Percentiles rank a stretch among this genome's conserved stretches.
Conservation (phyloP, 2,888 invertebrate species). For the Spilosoma lubricipeda region DNA sequence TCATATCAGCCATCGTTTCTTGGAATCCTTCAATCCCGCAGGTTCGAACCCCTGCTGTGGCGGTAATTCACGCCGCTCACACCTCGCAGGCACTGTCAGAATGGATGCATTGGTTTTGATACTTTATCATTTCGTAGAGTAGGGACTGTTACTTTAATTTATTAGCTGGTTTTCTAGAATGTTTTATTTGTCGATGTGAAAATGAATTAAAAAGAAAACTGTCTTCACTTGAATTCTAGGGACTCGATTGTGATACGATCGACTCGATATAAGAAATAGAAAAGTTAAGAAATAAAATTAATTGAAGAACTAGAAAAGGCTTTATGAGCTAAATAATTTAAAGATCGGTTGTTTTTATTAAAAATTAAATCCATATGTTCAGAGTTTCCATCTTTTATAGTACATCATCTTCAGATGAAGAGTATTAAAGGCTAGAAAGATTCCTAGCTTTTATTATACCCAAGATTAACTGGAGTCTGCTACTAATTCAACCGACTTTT, state of each 20-base stretch:
- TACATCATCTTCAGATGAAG: no score
- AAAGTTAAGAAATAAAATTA: no score
- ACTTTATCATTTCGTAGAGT: constrained; percentile 21
- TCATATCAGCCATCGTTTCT: constrained; percentile 58
- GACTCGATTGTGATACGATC: background rate
- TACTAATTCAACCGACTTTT: no score
- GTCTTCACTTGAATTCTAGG: background rate
- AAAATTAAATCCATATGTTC: no score
- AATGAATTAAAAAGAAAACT: background rate
- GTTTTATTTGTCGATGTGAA: background rate
- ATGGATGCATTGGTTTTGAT: constrained; percentile 29
- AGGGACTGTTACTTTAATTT: background rate
- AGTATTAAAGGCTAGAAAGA: no score
- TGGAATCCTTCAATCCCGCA: constrained; percentile 48
- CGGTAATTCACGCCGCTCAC: constrained; percentile 82
- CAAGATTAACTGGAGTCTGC: no score
- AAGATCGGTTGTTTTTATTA: no score
- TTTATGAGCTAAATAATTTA: no score
- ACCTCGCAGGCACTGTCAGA: constrained; percentile 66
- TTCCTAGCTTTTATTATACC: no score
- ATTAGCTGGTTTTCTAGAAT: background rate
- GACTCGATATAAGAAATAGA: no score
- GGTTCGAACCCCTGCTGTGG: constrained; percentile 70
- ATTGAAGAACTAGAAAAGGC: no score
- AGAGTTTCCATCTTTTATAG: no score